Conservation (phyloP, 2,888 invertebrate species). For the Callosobruchus maculatus region DNA sequence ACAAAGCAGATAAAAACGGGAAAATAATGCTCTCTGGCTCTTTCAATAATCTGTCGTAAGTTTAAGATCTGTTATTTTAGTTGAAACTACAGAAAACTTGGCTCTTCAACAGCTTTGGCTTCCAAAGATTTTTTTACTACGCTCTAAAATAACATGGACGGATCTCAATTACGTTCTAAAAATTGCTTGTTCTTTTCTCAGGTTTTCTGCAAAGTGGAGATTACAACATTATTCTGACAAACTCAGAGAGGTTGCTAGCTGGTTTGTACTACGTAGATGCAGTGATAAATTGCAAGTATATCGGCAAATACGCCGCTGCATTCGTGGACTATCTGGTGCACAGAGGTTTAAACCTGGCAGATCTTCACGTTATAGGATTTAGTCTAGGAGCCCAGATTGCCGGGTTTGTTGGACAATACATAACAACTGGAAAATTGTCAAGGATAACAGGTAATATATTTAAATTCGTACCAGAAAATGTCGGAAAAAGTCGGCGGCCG, state of each 20-base stretch:
- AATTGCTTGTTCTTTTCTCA: slow-evolving; percentile 25
- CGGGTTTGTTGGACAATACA: slow-evolving; percentile 55
- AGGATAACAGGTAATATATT: slow-evolving; percentile 24
- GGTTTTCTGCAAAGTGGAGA: slow-evolving; percentile 52
- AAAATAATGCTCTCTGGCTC: too few species aligned
- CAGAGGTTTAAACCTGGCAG: slow-evolving; percentile 44
- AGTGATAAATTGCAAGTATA: slow-evolving; percentile 53
- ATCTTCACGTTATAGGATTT: slow-evolving; percentile 40
- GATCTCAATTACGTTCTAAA: too few species aligned
- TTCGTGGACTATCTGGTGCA: slow-evolving; percentile 55
- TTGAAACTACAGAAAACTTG: too few species aligned
- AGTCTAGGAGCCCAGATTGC: slow-evolving; percentile 47
- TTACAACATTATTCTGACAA: slow-evolving; percentile 54
- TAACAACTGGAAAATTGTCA: slow-evolving; percentile 24
- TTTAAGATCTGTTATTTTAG: too few species aligned
- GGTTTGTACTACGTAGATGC: slow-evolving; percentile 56
- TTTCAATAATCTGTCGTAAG: too few species aligned
- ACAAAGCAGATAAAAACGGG: too few species aligned
- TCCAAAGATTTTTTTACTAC: too few species aligned
- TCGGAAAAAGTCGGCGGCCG: too few species aligned
- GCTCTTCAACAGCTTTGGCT: too few species aligned
- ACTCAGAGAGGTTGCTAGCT: slow-evolving; percentile 52
- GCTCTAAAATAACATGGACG: too few species aligned
- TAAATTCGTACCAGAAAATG: too few species aligned
- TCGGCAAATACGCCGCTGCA: slow-evolving; percentile 51